Base-by-base conservation (phyloP, 1,140 invertebrate genomes). In the Bombus sylvicola region DNA sequence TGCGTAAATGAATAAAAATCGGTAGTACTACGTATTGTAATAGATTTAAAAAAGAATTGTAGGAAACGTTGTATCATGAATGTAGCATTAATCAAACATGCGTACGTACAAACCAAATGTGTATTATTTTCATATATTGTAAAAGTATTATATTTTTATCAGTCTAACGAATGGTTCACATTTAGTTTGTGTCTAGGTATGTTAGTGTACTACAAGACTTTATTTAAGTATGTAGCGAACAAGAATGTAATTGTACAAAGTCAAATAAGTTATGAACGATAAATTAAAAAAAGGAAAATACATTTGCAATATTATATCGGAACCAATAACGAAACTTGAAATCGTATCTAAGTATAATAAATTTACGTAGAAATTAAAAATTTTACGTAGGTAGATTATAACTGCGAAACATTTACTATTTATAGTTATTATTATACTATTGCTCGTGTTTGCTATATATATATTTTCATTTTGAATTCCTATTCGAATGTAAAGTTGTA, bases 91-190 rank as follows among this genome's bases (percentile, higher is more conserved):
- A 87, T 87, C 82, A 85, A 87, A 87, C 83, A 85, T 80, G 43
- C 71, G 34, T 85, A 81, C 72, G 83, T 85, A 85, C 83, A 81
- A 87, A 87, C 69, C 59, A 85, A 87, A 85, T 81, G 43, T 87
- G 72, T 85, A 81, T 87, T 87, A 87, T 87, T 85, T 87, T 87
- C 83, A 73, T 87, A 85, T 85, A 85, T 31, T 84, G 69, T 84
- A 74, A 81, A 85, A 57, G 53, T 62, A 83, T 86, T 71, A 83
- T 86, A 86, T 86, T 86, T 86, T 86, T 86, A 69, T 76, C 72
- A 73, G 66, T 73, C 34, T 9, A 43, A 87, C 15, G 28, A 74
- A 79, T 66, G 69, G 62, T 79, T 79, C 37, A 71, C 59, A 47
- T 79, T 84, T 84, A 73, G 41, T 82, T 86, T 68, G 69, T 47